Evolutionary conservation across 2,797 vertebrate species (phyloP).

Genomic region (Glyptemys insculpta): DNA sequence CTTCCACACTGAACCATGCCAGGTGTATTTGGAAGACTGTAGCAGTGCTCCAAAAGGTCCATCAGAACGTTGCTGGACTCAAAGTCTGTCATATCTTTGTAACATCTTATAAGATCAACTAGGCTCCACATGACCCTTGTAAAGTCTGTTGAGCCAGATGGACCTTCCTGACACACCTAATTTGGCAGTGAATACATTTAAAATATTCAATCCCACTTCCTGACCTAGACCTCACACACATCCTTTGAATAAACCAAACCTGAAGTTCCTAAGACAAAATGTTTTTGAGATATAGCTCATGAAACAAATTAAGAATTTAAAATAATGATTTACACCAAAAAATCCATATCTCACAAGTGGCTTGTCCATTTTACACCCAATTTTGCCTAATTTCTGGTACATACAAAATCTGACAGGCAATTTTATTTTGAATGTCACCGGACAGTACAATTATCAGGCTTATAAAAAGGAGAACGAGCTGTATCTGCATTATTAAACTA

Average conservation of each 20-base stretch:
- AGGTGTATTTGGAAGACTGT: not conserved
- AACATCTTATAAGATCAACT: not conserved
- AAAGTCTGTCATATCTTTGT: conserved; percentile 50
- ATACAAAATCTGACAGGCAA: not conserved
- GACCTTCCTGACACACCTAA: not conserved
- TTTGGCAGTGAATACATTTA: not conserved
- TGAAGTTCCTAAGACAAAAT: not conserved
- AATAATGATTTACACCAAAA: not conserved
- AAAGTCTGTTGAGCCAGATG: not conserved
- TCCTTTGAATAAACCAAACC: not conserved
- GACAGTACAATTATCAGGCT: not conserved
- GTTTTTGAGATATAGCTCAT: not conserved
- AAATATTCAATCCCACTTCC: not conserved
- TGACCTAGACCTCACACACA: not conserved
- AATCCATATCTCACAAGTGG: not conserved
- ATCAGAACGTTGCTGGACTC: not conserved
- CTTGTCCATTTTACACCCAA: not conserved
- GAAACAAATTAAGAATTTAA: not conserved
- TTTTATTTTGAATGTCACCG: not conserved
- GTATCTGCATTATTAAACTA: not conserved
- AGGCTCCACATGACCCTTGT: not conserved
- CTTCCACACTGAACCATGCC: not conserved
- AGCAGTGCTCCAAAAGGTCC: conserved; percentile 33
- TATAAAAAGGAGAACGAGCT: not conserved
- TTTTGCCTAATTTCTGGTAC: not conserved